These are phyloP conservation scores for Zophobas morio DNA, from an alignment of 1,140 invertebrate species.

Conservation along the genomic window DNA sequence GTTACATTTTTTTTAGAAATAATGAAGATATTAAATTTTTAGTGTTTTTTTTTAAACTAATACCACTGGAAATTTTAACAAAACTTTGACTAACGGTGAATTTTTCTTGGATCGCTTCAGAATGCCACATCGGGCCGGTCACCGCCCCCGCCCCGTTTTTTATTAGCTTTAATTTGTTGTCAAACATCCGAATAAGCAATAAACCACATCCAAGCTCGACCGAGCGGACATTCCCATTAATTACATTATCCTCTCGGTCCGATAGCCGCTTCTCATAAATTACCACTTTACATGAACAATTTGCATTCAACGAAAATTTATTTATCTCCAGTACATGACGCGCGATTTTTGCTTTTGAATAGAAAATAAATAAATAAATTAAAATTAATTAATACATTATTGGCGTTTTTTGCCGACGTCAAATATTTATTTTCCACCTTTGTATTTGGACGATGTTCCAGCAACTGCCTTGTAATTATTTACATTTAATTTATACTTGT, in stretches of 20 bases:
- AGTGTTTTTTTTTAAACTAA: too few relatives aligned
- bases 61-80: too few relatives aligned
- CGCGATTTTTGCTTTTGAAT: conserved; percentile 5
- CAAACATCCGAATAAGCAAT: too few relatives aligned
- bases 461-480: background rate
- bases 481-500: conserved; percentile 5
- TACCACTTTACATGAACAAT: conserved; percentile 22
- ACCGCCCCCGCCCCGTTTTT: too few relatives aligned
- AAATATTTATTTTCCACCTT: conserved; percentile 8
- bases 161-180: too few relatives aligned
- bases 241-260: conserved; percentile 7
- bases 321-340: conserved; percentile 10
- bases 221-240: conserved; percentile 21
- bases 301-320: conserved; percentile 19
- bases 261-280: conserved; percentile 13
- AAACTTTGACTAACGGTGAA: too few relatives aligned
- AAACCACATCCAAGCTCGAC: background rate
- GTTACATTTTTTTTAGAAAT: too few relatives aligned
- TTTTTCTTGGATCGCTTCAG: too few relatives aligned
- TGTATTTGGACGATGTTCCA: background rate
- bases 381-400: conserved; percentile 31
- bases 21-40: too few relatives aligned
- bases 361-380: conserved; percentile 20
- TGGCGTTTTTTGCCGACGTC: background rate
- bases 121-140: too few relatives aligned